Evolutionary conservation across 2,888 invertebrate genomes (phyloP), one percentile per base, ranked within the genome.

Genomic region (Cheilosia vernalis): DNA sequence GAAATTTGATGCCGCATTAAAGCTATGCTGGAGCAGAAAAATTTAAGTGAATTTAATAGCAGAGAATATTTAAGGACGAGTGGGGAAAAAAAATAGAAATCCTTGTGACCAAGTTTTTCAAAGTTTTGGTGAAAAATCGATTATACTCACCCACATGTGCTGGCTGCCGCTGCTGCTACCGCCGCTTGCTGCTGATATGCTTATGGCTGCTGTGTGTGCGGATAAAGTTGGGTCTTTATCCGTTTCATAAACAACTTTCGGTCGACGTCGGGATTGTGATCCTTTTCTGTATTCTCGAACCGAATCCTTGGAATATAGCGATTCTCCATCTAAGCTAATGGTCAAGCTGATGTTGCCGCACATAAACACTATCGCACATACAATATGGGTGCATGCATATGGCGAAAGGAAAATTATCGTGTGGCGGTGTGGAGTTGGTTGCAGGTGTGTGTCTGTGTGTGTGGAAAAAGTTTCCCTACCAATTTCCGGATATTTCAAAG

Each of bases 151-250:
- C 37, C 37, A 37, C 37, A 37, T 37, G 37, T 27, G 27, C 27
- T 27, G 27, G 27, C 27, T 27, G 27, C 27, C 30, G 30, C 9
- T 37, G 37, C 37, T 33, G 55, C 21, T 21, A 1, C 40, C 42
- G 2, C n/a, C n/a, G n/a, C n/a, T n/a, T 33, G 55, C 30, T 69
- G 37, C n/a, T 33, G 33, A 33, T 33, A 33, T 53, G n/a, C 40
- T 53, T n/a, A 15, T 66, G 27, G 15, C 15, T 37, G 66, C n/a
- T 58, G 51, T 67, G 53, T 42, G 44, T 42, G 60, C 51, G 80
- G 84, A 84, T 84, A 84, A 84, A 84, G 84, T 84, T 84, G 30
- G 80, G 64, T 84, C 84, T 66, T 84, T 84, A 84, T 84, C 84
- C 84, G 69, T 84, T 84, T 80, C 84, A 84, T 84, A 84, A 84